Base-by-base conservation (phyloP, 2,888 invertebrate species). In the Tortricodes alternella region DNA sequence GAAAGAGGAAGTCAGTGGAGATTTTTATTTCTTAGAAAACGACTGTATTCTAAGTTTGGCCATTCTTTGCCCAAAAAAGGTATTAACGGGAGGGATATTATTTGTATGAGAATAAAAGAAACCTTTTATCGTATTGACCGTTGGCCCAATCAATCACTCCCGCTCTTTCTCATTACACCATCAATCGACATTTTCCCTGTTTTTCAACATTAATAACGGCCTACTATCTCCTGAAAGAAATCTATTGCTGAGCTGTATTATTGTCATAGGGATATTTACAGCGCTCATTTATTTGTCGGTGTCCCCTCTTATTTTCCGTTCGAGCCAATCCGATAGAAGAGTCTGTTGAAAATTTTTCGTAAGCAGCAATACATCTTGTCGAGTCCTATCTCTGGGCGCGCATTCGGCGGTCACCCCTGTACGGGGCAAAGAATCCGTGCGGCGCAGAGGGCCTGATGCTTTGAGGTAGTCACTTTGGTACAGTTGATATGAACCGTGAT, bases 221-320 rank as follows among this genome's bases (percentile, higher is more conserved):
- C 73, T 79, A 74, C 82, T 86, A 89, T 90, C 89, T 85, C 64
- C 67, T 70, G 73, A 75, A 74, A 78, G 79, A 81, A 83, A 90
- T 90, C 90, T 90, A 89, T 85, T 85, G 90, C 90, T 90, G 90
- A 90, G 89, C 90, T 89, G 90, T 89, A 89, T 89, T 90, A 89
- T 90, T 89, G 89, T 89, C 89, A 89, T 88, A 85, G 83, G 79
- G 89, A 87, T 88, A 90, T 90, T 90, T 90, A 90, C 82, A 76
- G 75, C 86, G 74, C 71, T 89, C 89, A 89, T 89, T 89, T 89
- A 89, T 90, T 84, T 85, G 82, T 80, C 79, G 77, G 70, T 84
- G 82, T 85, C 87, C 87, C 90, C 88, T 89, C 89, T 91, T 91
- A 90, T 90, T 91, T 91, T 91, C 86, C 86, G 88, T 89, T 90